Conservation (phyloP, 2,113 vertebrate species). For the Alaudala cheleensis region DNA sequence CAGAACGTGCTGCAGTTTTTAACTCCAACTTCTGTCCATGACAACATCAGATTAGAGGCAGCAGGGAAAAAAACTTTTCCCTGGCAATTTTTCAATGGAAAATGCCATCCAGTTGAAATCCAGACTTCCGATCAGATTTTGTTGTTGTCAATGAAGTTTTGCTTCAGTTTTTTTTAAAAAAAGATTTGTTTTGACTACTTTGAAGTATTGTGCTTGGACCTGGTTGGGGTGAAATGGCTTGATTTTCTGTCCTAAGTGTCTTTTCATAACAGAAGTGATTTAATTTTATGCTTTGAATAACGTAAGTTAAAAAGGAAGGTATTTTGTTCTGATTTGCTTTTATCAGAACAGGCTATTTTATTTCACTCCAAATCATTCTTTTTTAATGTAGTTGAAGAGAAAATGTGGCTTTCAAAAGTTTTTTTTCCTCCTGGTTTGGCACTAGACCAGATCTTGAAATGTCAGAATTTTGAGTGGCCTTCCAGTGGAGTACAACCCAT, state of each 20-base stretch:
- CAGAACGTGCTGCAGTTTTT: neutral
- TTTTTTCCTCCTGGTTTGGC: neutral
- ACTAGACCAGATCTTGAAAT: neutral
- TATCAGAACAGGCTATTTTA: constrained; percentile 8
- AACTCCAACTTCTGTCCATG: neutral
- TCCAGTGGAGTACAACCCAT: constrained; percentile 17
- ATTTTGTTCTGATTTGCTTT: constrained; percentile 24
- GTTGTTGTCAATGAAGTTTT: constrained; percentile 33
- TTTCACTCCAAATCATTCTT: neutral
- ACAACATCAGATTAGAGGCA: neutral
- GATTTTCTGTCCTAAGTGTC: neutral
- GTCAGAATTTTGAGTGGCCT: constrained; percentile 27
- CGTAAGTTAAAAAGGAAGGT: neutral
- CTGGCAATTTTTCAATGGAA: constrained; percentile 38
- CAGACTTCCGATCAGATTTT: constrained; percentile 15
- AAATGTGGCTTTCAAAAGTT: neutral
- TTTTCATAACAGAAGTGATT: constrained; percentile 32
- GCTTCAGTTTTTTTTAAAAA: neutral
- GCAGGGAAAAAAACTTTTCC: neutral
- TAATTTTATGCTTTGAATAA: constrained; percentile 22
- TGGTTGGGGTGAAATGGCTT: neutral
- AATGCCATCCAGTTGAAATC: constrained; percentile 42
- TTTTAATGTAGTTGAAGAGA: neutral
- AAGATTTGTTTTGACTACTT: constrained; percentile 20
- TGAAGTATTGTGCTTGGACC: constrained; percentile 25